phyloP scores from a whole-genome alignment of 37 sponge, comb jelly and placozoan genomes.

The Theonella swinhoei region DNA sequence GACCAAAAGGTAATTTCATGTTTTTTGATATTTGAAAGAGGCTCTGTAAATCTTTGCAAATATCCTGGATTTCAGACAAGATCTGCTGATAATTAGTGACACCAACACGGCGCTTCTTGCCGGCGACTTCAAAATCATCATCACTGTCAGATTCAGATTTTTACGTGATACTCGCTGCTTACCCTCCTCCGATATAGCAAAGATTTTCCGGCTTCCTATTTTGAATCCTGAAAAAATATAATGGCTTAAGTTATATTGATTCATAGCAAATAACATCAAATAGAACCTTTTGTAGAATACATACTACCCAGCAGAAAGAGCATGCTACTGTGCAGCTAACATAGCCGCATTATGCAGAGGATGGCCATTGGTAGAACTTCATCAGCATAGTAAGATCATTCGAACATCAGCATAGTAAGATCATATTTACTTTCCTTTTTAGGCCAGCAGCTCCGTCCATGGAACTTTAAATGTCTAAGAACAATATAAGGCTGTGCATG shows the following conservation, averaged over 20 bases:
- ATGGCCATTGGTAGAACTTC: too few relatives aligned
- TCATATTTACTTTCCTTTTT: too few relatives aligned
- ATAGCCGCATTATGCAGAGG: too few relatives aligned
- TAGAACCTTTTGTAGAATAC: neutral
- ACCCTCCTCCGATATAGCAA: slow-evolving; percentile 3
- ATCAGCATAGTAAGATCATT: too few relatives aligned
- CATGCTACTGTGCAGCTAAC: too few relatives aligned
- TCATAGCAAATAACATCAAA: neutral
- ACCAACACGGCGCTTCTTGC: neutral
- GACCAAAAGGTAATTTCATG: slow-evolving; percentile 5
- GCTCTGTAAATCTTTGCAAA: neutral
- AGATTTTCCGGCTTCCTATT: slow-evolving; percentile 15
- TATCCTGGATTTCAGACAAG: neutral
- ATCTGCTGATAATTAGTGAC: neutral
- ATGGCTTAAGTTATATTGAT: neutral
- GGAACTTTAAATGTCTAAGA: too few relatives aligned
- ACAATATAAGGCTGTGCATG: too few relatives aligned
- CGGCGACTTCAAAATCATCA: neutral
- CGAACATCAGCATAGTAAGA: too few relatives aligned
- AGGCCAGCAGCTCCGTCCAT: too few relatives aligned
- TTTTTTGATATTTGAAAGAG: neutral
- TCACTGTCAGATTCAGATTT: neutral
- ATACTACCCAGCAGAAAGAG: too few relatives aligned
- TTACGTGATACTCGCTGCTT: neutral
- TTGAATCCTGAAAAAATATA: slow-evolving; percentile 11